Conservation (phyloP, 2,797 vertebrate species). For the Dendrocincla tyrannina region DNA sequence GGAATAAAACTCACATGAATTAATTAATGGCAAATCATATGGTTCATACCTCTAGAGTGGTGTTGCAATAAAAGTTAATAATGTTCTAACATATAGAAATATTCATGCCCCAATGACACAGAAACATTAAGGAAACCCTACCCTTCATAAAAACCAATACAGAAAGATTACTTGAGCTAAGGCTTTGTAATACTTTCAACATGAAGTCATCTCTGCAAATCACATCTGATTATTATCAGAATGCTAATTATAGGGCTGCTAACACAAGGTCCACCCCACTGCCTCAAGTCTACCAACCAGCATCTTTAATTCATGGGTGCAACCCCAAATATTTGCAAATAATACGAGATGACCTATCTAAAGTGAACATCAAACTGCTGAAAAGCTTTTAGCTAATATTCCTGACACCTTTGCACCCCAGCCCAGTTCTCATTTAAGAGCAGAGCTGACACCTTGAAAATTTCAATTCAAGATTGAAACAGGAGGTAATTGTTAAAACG, state of each 20-base stretch:
- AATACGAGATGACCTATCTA: neutral
- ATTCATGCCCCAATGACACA: neutral
- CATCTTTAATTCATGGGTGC: neutral
- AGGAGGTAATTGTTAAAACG: neutral
- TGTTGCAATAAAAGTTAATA: neutral
- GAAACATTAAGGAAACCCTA: neutral
- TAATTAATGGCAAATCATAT: neutral
- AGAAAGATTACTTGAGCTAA: neutral
- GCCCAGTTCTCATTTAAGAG: neutral
- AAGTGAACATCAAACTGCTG: neutral
- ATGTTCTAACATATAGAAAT: neutral
- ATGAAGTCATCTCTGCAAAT: slow-evolving; percentile 11
- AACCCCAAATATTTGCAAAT: neutral
- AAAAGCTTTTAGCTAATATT: neutral
- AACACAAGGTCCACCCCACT: neutral
- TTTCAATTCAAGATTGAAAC: neutral
- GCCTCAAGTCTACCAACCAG: neutral
- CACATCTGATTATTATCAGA: slow-evolving; percentile 16
- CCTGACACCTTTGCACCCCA: neutral
- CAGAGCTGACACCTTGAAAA: neutral
- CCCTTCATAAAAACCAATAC: neutral
- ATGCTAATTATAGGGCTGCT: neutral
- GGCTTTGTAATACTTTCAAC: slow-evolving; percentile 16
- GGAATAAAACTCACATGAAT: neutral
- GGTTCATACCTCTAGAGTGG: neutral